Percentiles rank a stretch among this genome's conserved stretches.
Evolutionary conservation across 2,113 vertebrate genomes (phyloP).

Genomic region (Chroicocephalus ridibundus): DNA sequence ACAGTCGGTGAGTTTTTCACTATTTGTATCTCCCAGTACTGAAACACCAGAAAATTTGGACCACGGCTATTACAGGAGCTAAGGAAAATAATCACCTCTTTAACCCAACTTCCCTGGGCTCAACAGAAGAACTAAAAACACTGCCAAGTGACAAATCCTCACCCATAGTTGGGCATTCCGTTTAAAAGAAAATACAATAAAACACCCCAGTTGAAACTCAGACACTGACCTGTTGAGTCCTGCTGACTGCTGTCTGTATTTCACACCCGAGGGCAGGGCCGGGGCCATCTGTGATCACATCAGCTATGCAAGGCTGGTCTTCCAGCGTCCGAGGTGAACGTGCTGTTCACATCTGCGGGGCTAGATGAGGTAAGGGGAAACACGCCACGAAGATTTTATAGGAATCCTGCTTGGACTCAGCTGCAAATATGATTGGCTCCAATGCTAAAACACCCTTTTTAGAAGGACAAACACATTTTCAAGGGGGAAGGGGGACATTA

Average conservation of each 20-base stretch:
- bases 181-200: background rate
- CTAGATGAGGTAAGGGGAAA: background rate
- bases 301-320: background rate
- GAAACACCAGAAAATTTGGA: background rate
- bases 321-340: background rate
- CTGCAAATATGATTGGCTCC: background rate
- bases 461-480: background rate
- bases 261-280: background rate
- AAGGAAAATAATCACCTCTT: background rate
- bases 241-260: conserved; percentile 15
- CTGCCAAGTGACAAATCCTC: background rate
- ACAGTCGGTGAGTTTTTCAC: background rate
- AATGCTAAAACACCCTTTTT: background rate
- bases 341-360: background rate
- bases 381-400: background rate
- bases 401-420: background rate
- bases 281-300: background rate
- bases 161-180: background rate
- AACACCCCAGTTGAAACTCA: background rate
- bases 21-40: background rate
- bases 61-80: background rate
- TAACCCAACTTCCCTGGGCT: background rate
- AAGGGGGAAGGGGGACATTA: background rate
- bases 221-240: conserved; percentile 32
- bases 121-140: background rate